Percentiles rank a stretch among this genome's conserved stretches.
Evolutionary conservation across 2,888 invertebrate genomes (phyloP).

Genomic region (Chorisops tibialis): DNA sequence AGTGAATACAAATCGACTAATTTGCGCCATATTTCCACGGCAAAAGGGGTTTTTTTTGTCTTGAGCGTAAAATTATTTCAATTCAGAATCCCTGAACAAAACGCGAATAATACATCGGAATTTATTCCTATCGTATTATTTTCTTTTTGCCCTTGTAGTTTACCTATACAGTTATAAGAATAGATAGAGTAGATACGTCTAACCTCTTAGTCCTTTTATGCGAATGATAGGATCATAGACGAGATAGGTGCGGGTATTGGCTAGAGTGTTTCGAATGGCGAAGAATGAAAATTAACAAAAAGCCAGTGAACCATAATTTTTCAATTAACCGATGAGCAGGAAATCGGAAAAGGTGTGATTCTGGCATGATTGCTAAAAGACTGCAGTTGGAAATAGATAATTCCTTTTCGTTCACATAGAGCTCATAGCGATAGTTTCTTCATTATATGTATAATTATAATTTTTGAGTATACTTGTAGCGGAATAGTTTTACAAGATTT

Average conservation of each 20-base stretch:
- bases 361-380: constrained; percentile 15
- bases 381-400: too few species aligned
- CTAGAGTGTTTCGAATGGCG: too few species aligned
- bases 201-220: too few species aligned
- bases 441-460: too few species aligned
- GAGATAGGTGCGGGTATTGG: background rate
- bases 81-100: constrained; percentile 26
- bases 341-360: constrained; percentile 24
- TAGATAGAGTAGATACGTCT: background rate
- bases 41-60: constrained; percentile 26
- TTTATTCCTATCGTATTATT: constrained; percentile 10
- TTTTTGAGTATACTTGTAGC: too few species aligned
- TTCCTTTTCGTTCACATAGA: too few species aligned
- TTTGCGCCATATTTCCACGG: constrained; percentile 27
- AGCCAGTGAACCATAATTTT: constrained; percentile 27
- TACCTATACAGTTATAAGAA: too few species aligned
- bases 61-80: constrained; percentile 26
- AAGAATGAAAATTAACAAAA: constrained; percentile 20
- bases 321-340: constrained; percentile 20
- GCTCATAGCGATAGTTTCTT: too few species aligned
- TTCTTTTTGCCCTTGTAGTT: background rate
- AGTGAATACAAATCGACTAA: constrained; percentile 32
- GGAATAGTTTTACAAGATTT: too few species aligned
- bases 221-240: background rate
- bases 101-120: constrained; percentile 9